These are phyloP conservation scores for Psittacula echo DNA, from an alignment of 2,797 vertebrate genomes.

Conservation along the genomic window DNA sequence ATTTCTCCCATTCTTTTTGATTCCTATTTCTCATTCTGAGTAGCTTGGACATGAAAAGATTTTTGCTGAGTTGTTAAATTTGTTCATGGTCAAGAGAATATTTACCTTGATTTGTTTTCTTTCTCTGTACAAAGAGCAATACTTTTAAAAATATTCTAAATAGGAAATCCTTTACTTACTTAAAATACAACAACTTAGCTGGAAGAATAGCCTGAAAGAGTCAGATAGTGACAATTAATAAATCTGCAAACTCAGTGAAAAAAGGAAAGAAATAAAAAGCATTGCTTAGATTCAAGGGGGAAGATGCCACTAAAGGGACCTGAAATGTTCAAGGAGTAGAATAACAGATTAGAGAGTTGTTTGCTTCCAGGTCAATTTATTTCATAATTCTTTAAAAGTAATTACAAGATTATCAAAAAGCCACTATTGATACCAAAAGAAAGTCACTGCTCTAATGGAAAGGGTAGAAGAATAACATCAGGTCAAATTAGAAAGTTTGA, in stretches of 20 bases:
- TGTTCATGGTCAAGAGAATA: neutral
- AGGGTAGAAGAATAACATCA: neutral
- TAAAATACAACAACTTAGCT: neutral
- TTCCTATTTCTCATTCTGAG: neutral
- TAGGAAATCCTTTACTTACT: neutral
- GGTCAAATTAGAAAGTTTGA: neutral
- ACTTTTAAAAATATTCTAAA: neutral
- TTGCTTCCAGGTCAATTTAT: conserved; percentile 14
- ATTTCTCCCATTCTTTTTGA: neutral
- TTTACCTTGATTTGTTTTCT: neutral
- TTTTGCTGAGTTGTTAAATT: neutral
- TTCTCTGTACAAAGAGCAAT: neutral
- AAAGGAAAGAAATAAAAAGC: neutral
- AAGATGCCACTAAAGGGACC: neutral
- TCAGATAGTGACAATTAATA: neutral
- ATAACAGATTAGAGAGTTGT: neutral
- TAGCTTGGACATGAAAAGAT: neutral
- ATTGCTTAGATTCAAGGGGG: neutral
- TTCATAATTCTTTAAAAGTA: conserved; percentile 56
- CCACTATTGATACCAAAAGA: neutral
- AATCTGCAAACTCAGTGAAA: neutral
- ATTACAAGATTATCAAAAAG: conserved; percentile 50
- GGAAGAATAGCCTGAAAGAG: neutral
- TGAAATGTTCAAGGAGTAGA: neutral
- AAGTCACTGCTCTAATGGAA: neutral